Evolutionary conservation across 2,113 vertebrate species (phyloP), one percentile per base, ranked within the genome.

Genomic region (Daphoenositta chrysoptera): DNA sequence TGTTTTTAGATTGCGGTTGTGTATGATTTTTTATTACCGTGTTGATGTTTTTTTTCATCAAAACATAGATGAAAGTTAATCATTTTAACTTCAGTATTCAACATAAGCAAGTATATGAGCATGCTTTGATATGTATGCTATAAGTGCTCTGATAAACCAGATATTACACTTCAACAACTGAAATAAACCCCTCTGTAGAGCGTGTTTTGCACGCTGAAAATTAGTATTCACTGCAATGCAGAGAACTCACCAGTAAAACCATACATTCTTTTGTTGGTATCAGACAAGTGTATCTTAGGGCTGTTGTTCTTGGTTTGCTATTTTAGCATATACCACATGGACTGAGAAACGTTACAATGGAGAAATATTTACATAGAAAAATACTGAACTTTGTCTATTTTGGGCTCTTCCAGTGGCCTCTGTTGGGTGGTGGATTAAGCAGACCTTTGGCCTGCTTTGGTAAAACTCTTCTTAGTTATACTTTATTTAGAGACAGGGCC

Each of bases 171-270:
- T 53, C 51, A 51, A 81, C 1, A 56, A 30, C 20, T 28, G 13
- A 24, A 77, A 75, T n/a, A 71, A 47, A 0, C 0, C 1, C 2
- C 5, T 75, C 20, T 45, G 17, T 15, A 40, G 31, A 50, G 20
- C 30, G 2, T 51, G 7, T 60, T 23, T 54, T 54, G 9, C 8
- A 6, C 15, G 23, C 33, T 63, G 33, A 54, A 90, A 86, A 71
- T 31, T 21, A 54, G 66, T 58, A 45, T 75, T 71, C 35, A 26
- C 10, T 79, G 28, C 58, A n/a, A 63, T 39, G 7, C 7, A 47
- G 56, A 31, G 20, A 57, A 79, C 45, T 39, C 33, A 19, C 24
- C 11, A 30, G 23, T 45, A 40, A 66, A 82, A 4, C 17, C 12
- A 35, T 66, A 18, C 1, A 19, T 51, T 56, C 6, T 27, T 53